Evolutionary conservation across 2,797 vertebrate genomes (phyloP).

Genomic region (Phylloscopus collybita): DNA sequence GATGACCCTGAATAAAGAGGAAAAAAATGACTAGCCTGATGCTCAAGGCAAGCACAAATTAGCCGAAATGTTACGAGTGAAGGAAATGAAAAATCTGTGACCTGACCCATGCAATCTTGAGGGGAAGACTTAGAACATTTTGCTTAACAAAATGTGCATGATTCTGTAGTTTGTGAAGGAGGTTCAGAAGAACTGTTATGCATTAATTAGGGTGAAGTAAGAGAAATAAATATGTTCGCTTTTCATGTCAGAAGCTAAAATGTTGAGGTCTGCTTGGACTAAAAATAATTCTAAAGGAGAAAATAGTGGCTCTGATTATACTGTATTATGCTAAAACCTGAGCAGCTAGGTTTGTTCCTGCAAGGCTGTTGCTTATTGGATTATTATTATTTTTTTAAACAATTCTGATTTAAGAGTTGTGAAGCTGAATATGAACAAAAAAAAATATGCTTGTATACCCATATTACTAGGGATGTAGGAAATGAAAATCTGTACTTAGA

Average conservation of each 20-base stretch:
- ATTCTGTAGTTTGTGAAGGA: not conserved
- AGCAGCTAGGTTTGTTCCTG: not conserved
- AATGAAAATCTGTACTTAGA: not conserved
- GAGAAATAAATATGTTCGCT: not conserved
- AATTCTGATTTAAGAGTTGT: not conserved
- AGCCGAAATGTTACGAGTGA: not conserved
- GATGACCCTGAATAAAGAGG: not conserved
- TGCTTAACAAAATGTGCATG: not conserved
- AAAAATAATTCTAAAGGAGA: not conserved
- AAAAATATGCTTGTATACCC: not conserved
- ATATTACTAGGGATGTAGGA: not conserved
- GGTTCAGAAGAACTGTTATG: not conserved
- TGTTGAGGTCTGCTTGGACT: not conserved
- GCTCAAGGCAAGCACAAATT: conserved; percentile 30
- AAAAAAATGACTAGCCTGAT: not conserved
- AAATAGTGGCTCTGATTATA: not conserved
- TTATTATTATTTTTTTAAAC: not conserved
- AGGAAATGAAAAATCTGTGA: conserved; percentile 5
- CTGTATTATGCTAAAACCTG: not conserved
- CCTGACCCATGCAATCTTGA: not conserved
- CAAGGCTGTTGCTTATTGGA: not conserved
- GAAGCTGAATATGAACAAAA: not conserved
- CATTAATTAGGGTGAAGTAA: not conserved
- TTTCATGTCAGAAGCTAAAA: conserved; percentile 18
- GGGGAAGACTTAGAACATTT: not conserved